A percentile compares a stretch with the other conserved stretches of the same genome.
Evolutionary conservation across 35 echinoderm and acorn worm species (phyloP).

Genomic region (Holothuria glaberrima): DNA sequence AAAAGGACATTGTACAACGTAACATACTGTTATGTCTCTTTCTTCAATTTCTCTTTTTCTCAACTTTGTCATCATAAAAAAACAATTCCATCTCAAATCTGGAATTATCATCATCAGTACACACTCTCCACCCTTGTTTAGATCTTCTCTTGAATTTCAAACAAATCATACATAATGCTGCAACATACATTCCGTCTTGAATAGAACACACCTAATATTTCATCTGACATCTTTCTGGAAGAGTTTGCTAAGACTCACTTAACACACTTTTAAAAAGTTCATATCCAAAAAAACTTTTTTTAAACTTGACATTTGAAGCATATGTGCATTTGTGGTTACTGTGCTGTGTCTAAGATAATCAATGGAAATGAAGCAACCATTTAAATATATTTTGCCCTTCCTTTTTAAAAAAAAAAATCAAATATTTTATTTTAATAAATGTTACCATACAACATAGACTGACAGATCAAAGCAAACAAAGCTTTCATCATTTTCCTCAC

Average conservation of each 20-base stretch:
- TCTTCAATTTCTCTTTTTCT: conserved; percentile 1
- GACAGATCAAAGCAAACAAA: too few relatives aligned
- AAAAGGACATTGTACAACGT: too few relatives aligned
- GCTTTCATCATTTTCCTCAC: too few relatives aligned
- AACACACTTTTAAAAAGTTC: conserved; percentile 35
- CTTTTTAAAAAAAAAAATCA: too few relatives aligned
- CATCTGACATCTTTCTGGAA: conserved; percentile 9
- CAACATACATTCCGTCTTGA: background rate
- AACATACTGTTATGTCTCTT: conserved; percentile 26
- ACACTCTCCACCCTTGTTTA: background rate
- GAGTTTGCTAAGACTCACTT: conserved; percentile 44
- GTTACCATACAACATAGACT: too few relatives aligned
- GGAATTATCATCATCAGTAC: conserved; percentile 31
- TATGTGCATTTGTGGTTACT: conserved; percentile 48
- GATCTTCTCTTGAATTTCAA: conserved; percentile 19
- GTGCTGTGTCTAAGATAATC: conserved; percentile 53
- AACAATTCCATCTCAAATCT: conserved; percentile 23
- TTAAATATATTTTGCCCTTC: background rate
- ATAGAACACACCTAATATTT: background rate
- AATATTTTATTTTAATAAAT: too few relatives aligned
- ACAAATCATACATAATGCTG: conserved; percentile 46
- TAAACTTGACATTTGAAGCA: background rate
- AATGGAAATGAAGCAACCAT: conserved; percentile 32
- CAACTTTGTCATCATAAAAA: conserved; percentile 27
- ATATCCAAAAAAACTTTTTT: conserved; percentile 15